Evolutionary conservation across 35 echinoderm and acorn worm genomes (phyloP).

Genomic region (Stichopus chloronotus): DNA sequence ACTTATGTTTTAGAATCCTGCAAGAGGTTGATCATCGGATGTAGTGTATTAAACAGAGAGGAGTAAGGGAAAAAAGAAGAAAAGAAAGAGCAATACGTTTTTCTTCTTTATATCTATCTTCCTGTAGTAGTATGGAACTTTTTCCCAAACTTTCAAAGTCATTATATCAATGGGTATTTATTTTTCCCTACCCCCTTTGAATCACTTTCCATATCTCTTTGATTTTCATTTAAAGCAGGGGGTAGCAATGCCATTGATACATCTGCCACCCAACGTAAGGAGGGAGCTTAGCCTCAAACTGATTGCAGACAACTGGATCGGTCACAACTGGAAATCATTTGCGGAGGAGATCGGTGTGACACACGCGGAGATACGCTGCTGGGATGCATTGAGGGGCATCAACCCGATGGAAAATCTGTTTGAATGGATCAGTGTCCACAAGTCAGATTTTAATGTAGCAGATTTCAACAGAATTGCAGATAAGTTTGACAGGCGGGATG

Average conservation of each 20-base stretch:
- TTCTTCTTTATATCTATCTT: too few relatives aligned
- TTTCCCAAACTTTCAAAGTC: too few relatives aligned
- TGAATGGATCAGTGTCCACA: conserved; percentile 3
- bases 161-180: too few relatives aligned
- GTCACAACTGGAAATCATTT: conserved; percentile 34
- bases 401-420: conserved; percentile 31
- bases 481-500: conserved; percentile 1
- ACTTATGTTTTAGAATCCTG: too few relatives aligned
- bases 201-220: not conserved
- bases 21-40: too few relatives aligned
- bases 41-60: too few relatives aligned
- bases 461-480: conserved; percentile 9
- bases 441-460: not conserved
- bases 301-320: not conserved
- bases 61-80: too few relatives aligned
- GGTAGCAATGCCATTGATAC: not conserved
- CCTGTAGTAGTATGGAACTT: too few relatives aligned
- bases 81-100: too few relatives aligned
- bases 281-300: not conserved
- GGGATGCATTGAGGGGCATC: not conserved
- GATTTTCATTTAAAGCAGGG: not conserved
- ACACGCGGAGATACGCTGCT: not conserved
- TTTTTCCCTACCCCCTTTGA: too few relatives aligned
- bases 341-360: conserved; percentile 26
- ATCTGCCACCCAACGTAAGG: not conserved